Percentiles rank a stretch among this genome's conserved stretches.
Evolutionary conservation across 1,140 invertebrate species (phyloP).

Genomic region (Geopemphigus sp.): DNA sequence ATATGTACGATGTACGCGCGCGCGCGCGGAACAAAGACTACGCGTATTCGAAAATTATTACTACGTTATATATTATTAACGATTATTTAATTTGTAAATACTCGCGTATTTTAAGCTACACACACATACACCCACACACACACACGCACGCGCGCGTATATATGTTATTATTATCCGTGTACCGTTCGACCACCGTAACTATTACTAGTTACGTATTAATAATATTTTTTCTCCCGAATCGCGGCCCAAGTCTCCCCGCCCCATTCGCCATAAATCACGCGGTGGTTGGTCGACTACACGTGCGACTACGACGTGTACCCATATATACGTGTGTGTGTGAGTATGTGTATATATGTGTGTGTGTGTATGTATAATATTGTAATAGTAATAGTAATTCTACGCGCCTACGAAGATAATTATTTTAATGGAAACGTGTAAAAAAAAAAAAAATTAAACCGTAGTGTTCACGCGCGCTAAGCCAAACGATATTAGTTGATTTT

Average conservation of each 20-base stretch:
- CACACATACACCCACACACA: too few species aligned
- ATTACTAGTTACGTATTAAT: too few species aligned
- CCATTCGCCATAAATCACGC: too few species aligned
- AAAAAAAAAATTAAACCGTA: constrained; percentile 10
- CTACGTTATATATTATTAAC: neutral
- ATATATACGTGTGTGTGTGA: too few species aligned
- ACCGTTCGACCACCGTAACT: too few species aligned
- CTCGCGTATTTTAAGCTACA: constrained; percentile 21
- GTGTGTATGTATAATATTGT: too few species aligned
- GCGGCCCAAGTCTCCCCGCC: too few species aligned
- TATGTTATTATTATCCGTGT: neutral
- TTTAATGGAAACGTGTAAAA: constrained; percentile 32
- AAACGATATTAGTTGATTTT: constrained; percentile 44
- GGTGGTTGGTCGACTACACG: too few species aligned
- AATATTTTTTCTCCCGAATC: too few species aligned
- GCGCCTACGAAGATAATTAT: constrained; percentile 5
- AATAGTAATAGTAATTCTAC: too few species aligned
- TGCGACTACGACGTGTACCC: neutral
- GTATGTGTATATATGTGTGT: too few species aligned
- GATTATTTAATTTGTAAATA: constrained; percentile 47
- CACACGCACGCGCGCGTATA: too few species aligned
- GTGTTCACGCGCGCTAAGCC: constrained; percentile 31
- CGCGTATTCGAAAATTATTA: neutral
- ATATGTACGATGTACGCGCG: neutral
- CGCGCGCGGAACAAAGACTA: constrained; percentile 37